These are phyloP conservation scores for Thomomys bottae DNA, from an alignment of 2,113 vertebrate genomes.

Conservation along the genomic window DNA sequence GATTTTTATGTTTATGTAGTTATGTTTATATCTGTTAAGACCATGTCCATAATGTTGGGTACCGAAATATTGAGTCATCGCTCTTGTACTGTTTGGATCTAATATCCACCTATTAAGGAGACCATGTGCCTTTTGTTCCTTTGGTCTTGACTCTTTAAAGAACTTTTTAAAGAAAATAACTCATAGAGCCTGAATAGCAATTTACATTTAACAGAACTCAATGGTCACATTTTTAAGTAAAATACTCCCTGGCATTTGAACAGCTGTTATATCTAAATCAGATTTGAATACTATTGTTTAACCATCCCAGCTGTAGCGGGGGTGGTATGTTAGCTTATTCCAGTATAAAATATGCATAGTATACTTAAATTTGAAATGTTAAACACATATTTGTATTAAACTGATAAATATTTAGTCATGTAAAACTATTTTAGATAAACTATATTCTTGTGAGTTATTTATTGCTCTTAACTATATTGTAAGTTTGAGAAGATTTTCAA, in stretches of 20 bases:
- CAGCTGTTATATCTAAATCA: slow-evolving; percentile 77
- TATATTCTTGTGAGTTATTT: slow-evolving; percentile 66
- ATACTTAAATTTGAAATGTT: slow-evolving; percentile 81
- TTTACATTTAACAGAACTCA: slow-evolving; percentile 77
- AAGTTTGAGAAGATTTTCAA: slow-evolving; percentile 48
- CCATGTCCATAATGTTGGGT: too few relatives aligned
- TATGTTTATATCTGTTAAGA: too few relatives aligned
- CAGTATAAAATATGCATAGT: slow-evolving; percentile 79
- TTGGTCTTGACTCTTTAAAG: too few relatives aligned
- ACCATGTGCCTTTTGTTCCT: too few relatives aligned
- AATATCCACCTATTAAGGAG: too few relatives aligned
- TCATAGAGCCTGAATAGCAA: slow-evolving; percentile 49
- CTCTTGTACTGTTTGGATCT: too few relatives aligned
- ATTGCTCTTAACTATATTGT: slow-evolving; percentile 58
- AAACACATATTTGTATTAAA: slow-evolving; percentile 79
- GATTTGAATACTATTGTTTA: slow-evolving; percentile 74
- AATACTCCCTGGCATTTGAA: slow-evolving; percentile 76
- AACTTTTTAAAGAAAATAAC: slow-evolving; percentile 53
- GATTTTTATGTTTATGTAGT: too few relatives aligned
- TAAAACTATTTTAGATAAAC: slow-evolving; percentile 72
- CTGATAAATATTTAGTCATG: slow-evolving; percentile 72
- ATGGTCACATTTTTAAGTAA: slow-evolving; percentile 77
- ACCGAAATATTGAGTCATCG: too few relatives aligned
- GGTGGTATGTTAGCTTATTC: slow-evolving; percentile 72
- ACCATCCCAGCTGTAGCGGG: slow-evolving; percentile 79